Base-by-base conservation (phyloP, 2,113 vertebrate genomes). In the Alectura lathami region DNA sequence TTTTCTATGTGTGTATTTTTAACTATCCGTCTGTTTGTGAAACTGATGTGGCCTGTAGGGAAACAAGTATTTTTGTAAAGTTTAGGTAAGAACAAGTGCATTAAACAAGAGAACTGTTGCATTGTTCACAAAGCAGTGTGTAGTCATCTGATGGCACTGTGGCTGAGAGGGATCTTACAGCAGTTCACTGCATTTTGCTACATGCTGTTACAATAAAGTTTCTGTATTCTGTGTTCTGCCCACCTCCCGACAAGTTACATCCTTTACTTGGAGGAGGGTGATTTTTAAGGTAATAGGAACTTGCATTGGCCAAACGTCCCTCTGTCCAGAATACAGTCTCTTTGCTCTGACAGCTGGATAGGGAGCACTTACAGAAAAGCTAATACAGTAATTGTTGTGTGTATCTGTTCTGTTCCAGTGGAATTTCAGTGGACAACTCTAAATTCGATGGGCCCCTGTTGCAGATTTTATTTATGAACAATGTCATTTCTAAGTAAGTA, bases 401-500 rank as follows among this genome's bases (percentile, higher is more conserved):
- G n/a, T 79, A 45, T 90, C 45, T 95, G 10, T 91, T 91, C 73
- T 91, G 1, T 94, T 96, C 40, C 91, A 99, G 99, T 91, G 98
- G 98, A n/a, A 97, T 99, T 93, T 97, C 96, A 36, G 67, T 99
- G 83, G 98, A 98, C 66, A 98, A 98, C 93, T 96, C 98, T 83
- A 98, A 98, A 92, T 70, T 97, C 17, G 99, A 99, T 87, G 99
- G 99, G 23, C 99, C 99, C 36, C 97, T 99, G 82, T 96, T 99
- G 85, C 99, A 99, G 91, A 98, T 99, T 95, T 97, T 99, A 68
- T 99, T 99, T 94, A 98, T 99, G 96, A 99, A 99, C 97, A 99
- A 99, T 95, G 93, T 92, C n/a, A 98, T 99, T 93, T 99, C 99
- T 86, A 99, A 99, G 99, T 99, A 98, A 98, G 99, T 98, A 75